Conservation (phyloP, 2,797 vertebrate genomes). For the Gymnoscopelus braueri region DNA sequence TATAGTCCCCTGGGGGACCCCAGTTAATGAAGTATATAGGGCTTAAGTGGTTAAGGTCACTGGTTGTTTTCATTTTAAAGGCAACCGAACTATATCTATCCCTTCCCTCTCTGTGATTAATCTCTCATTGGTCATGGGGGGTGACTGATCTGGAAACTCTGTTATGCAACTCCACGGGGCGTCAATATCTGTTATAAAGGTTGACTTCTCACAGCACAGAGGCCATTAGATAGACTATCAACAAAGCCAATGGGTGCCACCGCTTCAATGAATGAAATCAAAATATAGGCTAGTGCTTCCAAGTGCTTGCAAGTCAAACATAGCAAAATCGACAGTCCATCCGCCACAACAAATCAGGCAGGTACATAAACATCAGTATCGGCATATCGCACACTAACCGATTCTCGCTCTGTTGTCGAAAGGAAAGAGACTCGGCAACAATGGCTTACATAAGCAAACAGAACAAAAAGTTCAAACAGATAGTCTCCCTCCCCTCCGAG, state of each 20-base stretch:
- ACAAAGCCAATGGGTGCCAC: neutral
- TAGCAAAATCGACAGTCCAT: neutral
- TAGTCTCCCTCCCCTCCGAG: constrained; percentile 15
- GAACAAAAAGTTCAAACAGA: constrained; percentile 11
- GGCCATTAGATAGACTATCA: neutral
- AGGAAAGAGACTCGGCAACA: constrained; percentile 45
- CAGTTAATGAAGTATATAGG: neutral
- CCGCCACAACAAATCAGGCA: constrained; percentile 27
- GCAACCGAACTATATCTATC: neutral
- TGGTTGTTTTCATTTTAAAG: constrained; percentile 5
- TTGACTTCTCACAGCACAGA: constrained; percentile 27
- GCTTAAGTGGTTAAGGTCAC: neutral
- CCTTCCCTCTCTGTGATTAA: constrained; percentile 51
- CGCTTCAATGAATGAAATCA: neutral
- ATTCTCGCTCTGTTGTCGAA: constrained; percentile 30
- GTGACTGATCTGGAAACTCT: constrained; percentile 43
- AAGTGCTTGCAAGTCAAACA: constrained; percentile 9
- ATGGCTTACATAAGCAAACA: constrained; percentile 54
- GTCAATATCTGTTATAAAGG: constrained; percentile 44
- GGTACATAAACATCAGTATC: constrained; percentile 37
- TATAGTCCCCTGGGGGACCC: neutral
- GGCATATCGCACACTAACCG: constrained; percentile 30
- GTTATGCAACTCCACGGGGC: constrained; percentile 66
- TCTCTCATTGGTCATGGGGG: constrained; percentile 32
- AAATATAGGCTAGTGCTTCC: neutral